Percentiles rank a stretch among this genome's conserved stretches.
Evolutionary conservation across 1,140 invertebrate species (phyloP).

Genomic region (Calycopis cecrops): DNA sequence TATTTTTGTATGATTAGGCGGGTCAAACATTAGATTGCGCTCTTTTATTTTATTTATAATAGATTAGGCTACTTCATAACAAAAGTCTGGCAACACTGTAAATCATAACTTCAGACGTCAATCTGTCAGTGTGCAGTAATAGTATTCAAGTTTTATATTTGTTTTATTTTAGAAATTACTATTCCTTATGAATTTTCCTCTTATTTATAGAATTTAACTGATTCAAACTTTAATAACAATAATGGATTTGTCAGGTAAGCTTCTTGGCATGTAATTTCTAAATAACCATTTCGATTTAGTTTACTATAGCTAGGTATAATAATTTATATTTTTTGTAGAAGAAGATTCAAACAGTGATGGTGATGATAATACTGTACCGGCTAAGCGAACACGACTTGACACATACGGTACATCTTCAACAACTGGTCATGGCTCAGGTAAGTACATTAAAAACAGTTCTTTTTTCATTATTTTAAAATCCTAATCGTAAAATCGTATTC

Average conservation of each 20-base stretch:
- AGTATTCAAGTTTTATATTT: too few relatives aligned
- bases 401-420: slow-evolving; percentile 58
- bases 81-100: too few relatives aligned
- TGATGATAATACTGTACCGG: slow-evolving; percentile 42
- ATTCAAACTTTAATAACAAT: too few relatives aligned
- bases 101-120: too few relatives aligned
- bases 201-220: too few relatives aligned
- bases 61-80: too few relatives aligned
- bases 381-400: slow-evolving; percentile 44
- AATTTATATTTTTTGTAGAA: slow-evolving; percentile 29
- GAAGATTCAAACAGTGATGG: slow-evolving; percentile 59
- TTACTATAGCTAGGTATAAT: neutral
- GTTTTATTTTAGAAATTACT: too few relatives aligned
- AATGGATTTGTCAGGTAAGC: neutral
- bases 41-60: too few relatives aligned
- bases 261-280: neutral
- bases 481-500: slow-evolving; percentile 14
- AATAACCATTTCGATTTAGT: neutral
- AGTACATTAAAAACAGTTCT: slow-evolving; percentile 14
- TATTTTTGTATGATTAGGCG: too few relatives aligned
- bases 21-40: too few relatives aligned
- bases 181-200: too few relatives aligned
- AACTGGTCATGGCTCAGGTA: slow-evolving; percentile 54
- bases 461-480: neutral
- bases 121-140: too few relatives aligned